phyloP scores from a whole-genome alignment of 2,797 vertebrate genomes.

The Sardinella longiceps region DNA sequence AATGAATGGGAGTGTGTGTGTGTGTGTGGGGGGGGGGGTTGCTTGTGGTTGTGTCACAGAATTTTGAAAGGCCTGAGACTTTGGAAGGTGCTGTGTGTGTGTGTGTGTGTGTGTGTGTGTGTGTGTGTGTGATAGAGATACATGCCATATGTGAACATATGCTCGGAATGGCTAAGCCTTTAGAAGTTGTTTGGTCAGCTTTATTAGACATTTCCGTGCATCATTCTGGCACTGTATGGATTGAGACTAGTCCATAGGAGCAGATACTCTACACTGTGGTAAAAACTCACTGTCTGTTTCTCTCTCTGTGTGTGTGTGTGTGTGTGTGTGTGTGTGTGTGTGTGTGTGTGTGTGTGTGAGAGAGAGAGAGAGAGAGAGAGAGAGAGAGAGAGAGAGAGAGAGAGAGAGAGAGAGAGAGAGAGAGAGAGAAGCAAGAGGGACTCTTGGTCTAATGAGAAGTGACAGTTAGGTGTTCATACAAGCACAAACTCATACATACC shows the following conservation, averaged over 20 bases:
- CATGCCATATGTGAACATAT: not conserved
- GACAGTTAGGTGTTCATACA: too few species aligned
- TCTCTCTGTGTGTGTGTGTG: not conserved
- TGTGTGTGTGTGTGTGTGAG: not conserved
- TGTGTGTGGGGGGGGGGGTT: not conserved
- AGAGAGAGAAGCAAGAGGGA: too few species aligned
- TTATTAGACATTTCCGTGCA: not conserved
- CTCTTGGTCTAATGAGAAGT: too few species aligned
- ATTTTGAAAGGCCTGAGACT: too few species aligned
- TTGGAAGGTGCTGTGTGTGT: not conserved
- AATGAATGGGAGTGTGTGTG: slow-evolving; percentile 37
- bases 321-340: slow-evolving; percentile 8
- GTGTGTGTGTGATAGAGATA: not conserved
- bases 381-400: not conserved
- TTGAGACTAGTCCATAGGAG: too few species aligned
- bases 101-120: slow-evolving; percentile 10
- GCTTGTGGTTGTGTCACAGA: too few species aligned
- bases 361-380: not conserved
- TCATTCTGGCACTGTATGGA: too few species aligned
- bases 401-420: too few species aligned
- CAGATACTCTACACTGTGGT: not conserved
- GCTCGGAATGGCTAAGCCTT: not conserved
- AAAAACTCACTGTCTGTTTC: not conserved
- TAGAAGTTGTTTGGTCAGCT: not conserved
- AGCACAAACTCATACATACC: not conserved